Conservation (phyloP, 2,888 invertebrate species). For the Ceriagrion tenellum region DNA sequence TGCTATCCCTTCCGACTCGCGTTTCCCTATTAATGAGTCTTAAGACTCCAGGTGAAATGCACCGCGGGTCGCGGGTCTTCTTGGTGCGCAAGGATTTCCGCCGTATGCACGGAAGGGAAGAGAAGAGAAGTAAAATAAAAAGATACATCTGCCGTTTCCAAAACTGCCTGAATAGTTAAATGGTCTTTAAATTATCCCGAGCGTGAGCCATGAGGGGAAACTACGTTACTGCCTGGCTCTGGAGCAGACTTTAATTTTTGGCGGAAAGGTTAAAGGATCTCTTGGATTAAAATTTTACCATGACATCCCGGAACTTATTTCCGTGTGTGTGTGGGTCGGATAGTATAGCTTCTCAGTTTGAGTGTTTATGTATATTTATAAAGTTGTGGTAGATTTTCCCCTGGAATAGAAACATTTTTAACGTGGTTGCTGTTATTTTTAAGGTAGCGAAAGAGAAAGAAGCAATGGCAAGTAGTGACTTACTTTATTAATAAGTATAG, state of each 20-base stretch:
- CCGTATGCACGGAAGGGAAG: neutral
- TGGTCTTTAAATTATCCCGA: neutral
- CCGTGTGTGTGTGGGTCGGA: neutral
- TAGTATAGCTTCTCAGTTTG: neutral
- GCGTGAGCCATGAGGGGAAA: neutral
- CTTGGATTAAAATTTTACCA: neutral
- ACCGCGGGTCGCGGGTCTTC: neutral
- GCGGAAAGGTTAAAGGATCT: neutral
- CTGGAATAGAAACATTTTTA: neutral
- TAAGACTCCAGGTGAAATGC: conserved; percentile 19
- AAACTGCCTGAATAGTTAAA: neutral
- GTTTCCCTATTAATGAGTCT: conserved; percentile 30
- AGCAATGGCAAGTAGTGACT: no score
- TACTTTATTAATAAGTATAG: no score
- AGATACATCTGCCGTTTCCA: neutral
- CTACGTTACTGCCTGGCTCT: neutral
- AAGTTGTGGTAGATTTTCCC: neutral
- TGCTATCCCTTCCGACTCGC: no score
- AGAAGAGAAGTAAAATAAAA: no score
- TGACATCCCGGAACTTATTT: neutral
- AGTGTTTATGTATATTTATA: neutral
- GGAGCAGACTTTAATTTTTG: neutral
- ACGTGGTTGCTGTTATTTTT: neutral
- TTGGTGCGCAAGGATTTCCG: neutral
- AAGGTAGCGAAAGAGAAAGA: no score